A percentile compares a stretch with the other conserved stretches of the same genome.
Conservation (phyloP, 2,113 vertebrate species). For the Onychostoma macrolepis region DNA sequence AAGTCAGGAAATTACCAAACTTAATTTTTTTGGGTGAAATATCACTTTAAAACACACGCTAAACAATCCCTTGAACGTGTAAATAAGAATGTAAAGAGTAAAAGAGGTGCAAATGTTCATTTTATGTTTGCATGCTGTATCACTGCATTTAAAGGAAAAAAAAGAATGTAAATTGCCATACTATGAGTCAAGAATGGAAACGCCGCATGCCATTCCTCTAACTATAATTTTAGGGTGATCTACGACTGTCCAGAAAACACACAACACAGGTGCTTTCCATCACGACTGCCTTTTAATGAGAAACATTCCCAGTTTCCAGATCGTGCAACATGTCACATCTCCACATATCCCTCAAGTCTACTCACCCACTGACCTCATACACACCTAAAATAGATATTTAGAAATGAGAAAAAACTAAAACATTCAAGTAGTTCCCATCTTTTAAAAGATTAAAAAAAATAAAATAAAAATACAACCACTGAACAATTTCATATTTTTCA, state of each 20-base stretch:
- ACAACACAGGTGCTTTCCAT: slow-evolving; percentile 36
- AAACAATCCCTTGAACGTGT: not conserved
- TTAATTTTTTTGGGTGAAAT: not conserved
- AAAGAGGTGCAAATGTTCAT: not conserved
- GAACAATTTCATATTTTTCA: slow-evolving; percentile 45
- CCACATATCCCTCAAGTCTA: not conserved
- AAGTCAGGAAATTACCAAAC: too few relatives aligned
- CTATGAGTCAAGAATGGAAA: not conserved
- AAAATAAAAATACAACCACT: slow-evolving; percentile 53
- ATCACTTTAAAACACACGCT: not conserved
- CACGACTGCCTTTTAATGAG: slow-evolving; percentile 28
- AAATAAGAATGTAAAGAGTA: not conserved
- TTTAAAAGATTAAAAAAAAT: slow-evolving; percentile 61
- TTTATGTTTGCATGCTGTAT: not conserved
- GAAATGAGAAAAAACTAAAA: slow-evolving; percentile 61
- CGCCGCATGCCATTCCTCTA: not conserved
- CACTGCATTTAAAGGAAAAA: not conserved
- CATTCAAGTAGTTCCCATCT: slow-evolving; percentile 73
- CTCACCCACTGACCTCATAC: not conserved
- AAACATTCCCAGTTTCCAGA: slow-evolving; percentile 20
- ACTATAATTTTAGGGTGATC: not conserved
- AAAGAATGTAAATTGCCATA: not conserved
- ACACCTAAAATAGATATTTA: slow-evolving; percentile 38
- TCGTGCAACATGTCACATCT: slow-evolving; percentile 17
- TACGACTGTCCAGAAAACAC: not conserved